Evolutionary conservation across 2,113 vertebrate species (phyloP).

Genomic region (Eubucco bourcierii): DNA sequence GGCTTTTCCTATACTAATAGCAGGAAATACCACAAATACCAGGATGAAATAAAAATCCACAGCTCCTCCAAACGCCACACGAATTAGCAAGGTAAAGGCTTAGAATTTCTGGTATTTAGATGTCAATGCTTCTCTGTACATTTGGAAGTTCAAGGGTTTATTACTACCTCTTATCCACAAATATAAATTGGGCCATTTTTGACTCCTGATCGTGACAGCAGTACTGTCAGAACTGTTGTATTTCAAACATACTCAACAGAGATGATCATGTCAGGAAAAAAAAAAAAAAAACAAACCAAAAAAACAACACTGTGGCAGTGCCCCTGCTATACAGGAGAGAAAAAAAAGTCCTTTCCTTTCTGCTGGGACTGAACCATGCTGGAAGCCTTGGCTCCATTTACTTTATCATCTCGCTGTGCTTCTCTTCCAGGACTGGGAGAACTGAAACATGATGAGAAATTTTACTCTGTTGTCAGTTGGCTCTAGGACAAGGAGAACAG

Average conservation of each 20-base stretch:
- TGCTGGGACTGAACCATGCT: not conserved
- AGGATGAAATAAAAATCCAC: constrained; percentile 62
- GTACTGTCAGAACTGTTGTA: not conserved
- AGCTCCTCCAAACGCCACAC: constrained; percentile 63
- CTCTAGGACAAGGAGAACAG: constrained; percentile 15
- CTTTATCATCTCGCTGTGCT: not conserved
- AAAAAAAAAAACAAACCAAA: not conserved
- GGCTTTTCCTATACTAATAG: constrained; percentile 59
- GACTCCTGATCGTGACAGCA: not conserved
- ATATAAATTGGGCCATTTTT: constrained; percentile 20
- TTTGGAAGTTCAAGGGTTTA: not conserved
- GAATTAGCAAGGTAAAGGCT: constrained; percentile 61
- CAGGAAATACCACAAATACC: constrained; percentile 65
- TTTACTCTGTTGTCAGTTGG: constrained; percentile 39
- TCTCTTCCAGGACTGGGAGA: constrained; percentile 40
- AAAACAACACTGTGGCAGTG: not conserved
- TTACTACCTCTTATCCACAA: constrained; percentile 22
- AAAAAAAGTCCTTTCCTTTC: not conserved
- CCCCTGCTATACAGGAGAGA: not conserved
- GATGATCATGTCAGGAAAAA: not conserved
- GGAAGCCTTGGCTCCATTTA: constrained; percentile 16
- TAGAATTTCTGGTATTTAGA: constrained; percentile 65
- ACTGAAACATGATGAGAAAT: constrained; percentile 37
- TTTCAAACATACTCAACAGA: not conserved
- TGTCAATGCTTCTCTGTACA: constrained; percentile 58